Evolutionary conservation across 2,888 invertebrate genomes (phyloP).

Genomic region (Venustoraphidia nigricollis): DNA sequence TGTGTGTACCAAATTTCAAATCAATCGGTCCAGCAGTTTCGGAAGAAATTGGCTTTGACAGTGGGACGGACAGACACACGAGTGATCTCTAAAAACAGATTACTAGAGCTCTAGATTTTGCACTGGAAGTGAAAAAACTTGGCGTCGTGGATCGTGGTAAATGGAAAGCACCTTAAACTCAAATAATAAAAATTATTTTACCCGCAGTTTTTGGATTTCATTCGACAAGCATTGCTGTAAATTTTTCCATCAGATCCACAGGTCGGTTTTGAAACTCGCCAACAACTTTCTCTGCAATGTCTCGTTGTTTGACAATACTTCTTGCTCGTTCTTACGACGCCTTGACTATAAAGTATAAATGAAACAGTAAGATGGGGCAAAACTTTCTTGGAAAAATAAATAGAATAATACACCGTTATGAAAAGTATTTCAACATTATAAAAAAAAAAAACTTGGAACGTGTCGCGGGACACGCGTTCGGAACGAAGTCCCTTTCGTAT

Average conservation of each 20-base stretch:
- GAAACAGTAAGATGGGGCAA: not conserved
- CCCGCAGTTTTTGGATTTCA: conserved; percentile 89
- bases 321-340: conserved; percentile 72
- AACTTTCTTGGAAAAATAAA: too few species aligned
- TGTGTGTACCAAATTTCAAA: too few species aligned
- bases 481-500: too few species aligned
- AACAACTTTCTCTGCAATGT: conserved; percentile 81
- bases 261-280: conserved; percentile 76
- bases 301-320: conserved; percentile 85
- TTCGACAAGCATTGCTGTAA: conserved; percentile 78
- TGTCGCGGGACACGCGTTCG: too few species aligned
- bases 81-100: too few species aligned
- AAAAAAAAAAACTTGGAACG: too few species aligned
- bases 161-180: conserved; percentile 1
- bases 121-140: not conserved
- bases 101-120: not conserved
- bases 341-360: conserved; percentile 42
- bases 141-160: too few species aligned
- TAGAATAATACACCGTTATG: too few species aligned
- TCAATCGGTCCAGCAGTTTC: too few species aligned
- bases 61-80: too few species aligned
- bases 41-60: too few species aligned
- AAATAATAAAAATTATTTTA: conserved; percentile 23
- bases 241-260: conserved; percentile 83
- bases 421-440: too few species aligned